Evolutionary conservation across 2,113 vertebrate species (phyloP).

Genomic region (Gnathochromis pfefferi): DNA sequence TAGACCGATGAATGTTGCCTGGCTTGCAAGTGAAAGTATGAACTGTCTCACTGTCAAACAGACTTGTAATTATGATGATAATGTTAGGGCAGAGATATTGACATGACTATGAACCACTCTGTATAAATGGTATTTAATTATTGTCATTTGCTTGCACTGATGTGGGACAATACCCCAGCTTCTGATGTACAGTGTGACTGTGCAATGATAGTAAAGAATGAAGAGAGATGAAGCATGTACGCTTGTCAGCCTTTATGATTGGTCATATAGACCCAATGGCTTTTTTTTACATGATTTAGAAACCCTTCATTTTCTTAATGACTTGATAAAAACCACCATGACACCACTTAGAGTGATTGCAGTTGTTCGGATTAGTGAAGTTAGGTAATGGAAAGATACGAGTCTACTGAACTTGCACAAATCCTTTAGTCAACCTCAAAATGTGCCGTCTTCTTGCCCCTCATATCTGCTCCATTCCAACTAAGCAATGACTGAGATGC

Average conservation of each 20-base stretch:
- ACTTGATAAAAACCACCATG: background rate
- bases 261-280: background rate
- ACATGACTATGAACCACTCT: background rate
- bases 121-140: background rate
- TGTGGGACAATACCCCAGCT: background rate
- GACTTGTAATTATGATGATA: background rate
- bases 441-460: background rate
- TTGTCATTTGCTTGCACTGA: background rate
- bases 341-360: background rate
- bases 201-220: background rate
- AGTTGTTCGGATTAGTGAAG: background rate
- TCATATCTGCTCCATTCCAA: background rate
- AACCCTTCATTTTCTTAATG: background rate
- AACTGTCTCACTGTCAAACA: background rate
- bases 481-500: background rate
- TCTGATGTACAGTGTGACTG: background rate
- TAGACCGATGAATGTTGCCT: background rate
- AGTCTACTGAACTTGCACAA: background rate
- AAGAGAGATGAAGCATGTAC: background rate
- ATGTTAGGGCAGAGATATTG: background rate
- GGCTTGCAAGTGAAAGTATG: background rate
- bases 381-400: background rate
- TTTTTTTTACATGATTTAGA: background rate
- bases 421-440: background rate
- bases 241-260: background rate